Conservation (phyloP, 1,140 invertebrate species). For the Ceratina japonica region DNA sequence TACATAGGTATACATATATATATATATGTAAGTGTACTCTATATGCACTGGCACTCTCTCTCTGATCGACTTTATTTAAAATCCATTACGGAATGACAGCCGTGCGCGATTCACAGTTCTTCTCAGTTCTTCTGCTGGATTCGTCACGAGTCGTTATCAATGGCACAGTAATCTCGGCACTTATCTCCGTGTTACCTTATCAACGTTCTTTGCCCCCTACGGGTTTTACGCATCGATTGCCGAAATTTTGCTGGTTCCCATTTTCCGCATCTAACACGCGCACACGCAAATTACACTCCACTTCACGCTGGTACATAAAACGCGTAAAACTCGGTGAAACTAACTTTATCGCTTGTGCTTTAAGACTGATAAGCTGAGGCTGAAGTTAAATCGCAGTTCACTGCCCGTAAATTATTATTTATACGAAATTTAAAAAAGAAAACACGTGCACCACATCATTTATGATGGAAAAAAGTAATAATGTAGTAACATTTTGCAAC, state of each 20-base stretch:
- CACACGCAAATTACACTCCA: constrained; percentile 24
- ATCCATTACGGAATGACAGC: constrained; percentile 48
- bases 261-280: not conserved
- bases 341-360: constrained; percentile 5
- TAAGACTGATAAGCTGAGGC: not conserved
- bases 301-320: constrained; percentile 34
- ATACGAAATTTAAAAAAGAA: not conserved
- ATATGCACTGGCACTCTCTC: constrained; percentile 32
- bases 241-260: constrained; percentile 10
- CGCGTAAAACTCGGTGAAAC: constrained; percentile 2
- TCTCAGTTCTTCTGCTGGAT: constrained; percentile 20
- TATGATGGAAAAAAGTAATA: not conserved
- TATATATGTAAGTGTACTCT: not conserved
- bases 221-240: constrained; percentile 4
- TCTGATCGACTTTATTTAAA: constrained; percentile 64
- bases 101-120: constrained; percentile 28
- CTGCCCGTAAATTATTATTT: not conserved
- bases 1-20: not conserved
- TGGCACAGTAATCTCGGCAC: constrained; percentile 9
- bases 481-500: constrained; percentile 6
- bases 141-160: constrained; percentile 40
- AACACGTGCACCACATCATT: not conserved
- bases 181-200: constrained; percentile 31
- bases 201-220: not conserved
- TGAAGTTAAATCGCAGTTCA: not conserved